Base-by-base conservation (phyloP, 2,113 vertebrate genomes). In the Perca schrenkii region DNA sequence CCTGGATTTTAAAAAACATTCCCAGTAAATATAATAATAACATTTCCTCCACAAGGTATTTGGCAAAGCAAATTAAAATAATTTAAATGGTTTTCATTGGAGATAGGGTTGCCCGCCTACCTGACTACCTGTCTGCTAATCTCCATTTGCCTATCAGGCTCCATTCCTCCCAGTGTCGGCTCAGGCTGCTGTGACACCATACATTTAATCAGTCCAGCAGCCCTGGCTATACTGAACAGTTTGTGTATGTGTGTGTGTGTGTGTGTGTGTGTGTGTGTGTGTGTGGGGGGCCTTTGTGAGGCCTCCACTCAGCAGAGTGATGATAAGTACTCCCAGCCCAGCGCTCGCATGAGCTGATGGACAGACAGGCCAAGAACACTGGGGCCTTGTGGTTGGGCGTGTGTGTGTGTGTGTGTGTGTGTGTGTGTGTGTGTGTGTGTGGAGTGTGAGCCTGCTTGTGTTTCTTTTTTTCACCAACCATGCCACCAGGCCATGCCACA, bases 301-400 rank as follows among this genome's bases (percentile, higher is more conserved):
- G 91, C 90, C 89, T 93, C 92, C 90, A 91, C 86, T 89, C 92
- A 94, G 86, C 88, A 86, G 87, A 92, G 93, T 91, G 93, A 93
- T 94, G 94, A 94, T 94, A 94, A 96, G 94, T 93, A 94, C 87
- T 94, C 92, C 92, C 89, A 93, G 88, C 91, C 89, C 89, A 91
- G 90, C 73, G 79, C 89, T 91, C 82, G 79, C 91, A 90, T 86
- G 90, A 93, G 90, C 92, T 92, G 94, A 94, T 90, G 92, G 93
- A 90, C 89, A 84, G 88, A 89, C 88, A 78, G 87, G 77, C 73
- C 84, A 77, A 75, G 90, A 95, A 95, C 95, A 95, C 92, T 94
- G 88, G 90, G 80, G 93, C 93, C 93, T 95, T 95, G 95, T 96
- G 91, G 89, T 86, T 40, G 65, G 12, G 60, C 47, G 66, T 76